These are phyloP conservation scores for Sclerurus mexicanus DNA, from an alignment of 2,113 vertebrate species.

Conservation along the genomic window DNA sequence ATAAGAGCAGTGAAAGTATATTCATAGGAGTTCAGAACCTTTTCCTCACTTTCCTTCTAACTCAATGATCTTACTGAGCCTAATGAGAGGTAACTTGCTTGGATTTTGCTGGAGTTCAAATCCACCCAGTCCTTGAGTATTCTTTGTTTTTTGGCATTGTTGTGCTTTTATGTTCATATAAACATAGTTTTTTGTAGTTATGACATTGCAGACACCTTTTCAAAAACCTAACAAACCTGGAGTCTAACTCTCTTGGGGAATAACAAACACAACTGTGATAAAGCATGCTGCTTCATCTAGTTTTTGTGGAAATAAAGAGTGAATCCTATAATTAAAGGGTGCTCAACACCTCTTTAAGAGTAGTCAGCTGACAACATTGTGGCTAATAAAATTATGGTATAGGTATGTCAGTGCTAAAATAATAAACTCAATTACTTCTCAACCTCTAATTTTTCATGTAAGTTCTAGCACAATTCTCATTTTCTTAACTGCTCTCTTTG, in stretches of 20 bases:
- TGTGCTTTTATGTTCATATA: not conserved
- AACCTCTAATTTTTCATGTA: not conserved
- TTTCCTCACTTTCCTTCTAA: not conserved
- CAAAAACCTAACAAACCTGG: not conserved
- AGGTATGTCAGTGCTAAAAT: not conserved
- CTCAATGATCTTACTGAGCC: not conserved
- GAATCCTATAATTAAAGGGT: not conserved
- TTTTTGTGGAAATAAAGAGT: not conserved
- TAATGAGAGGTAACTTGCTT: not conserved
- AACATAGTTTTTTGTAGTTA: not conserved
- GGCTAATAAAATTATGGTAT: not conserved
- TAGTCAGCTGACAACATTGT: not conserved
- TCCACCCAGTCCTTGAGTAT: not conserved
- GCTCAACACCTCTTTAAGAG: not conserved
- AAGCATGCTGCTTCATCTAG: not conserved
- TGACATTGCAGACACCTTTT: not conserved
- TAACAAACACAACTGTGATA: not conserved
- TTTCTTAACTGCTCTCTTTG: not conserved
- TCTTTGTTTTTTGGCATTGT: not conserved
- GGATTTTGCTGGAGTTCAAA: not conserved
- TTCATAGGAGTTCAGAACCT: not conserved
- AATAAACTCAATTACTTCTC: not conserved
- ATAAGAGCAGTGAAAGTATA: not conserved
- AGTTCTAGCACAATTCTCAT: not conserved
- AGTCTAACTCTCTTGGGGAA: not conserved